Evolutionary conservation across 1,140 invertebrate species (phyloP), one percentile per base, ranked within the genome.

Genomic region (Caenorhabditis tropicalis): DNA sequence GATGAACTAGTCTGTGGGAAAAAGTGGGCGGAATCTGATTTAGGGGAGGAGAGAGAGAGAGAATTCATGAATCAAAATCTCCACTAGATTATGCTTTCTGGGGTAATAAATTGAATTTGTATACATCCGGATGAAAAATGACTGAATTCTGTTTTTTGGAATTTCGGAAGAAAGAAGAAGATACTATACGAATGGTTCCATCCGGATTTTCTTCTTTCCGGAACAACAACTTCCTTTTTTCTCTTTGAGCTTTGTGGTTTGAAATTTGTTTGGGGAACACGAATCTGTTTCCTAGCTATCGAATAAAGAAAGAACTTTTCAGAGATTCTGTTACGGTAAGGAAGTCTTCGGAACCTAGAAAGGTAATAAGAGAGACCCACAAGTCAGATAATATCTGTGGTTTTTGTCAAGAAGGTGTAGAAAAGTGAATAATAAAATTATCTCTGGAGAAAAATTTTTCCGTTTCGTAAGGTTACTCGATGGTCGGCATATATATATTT

Each of bases 1-100:
- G 43, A 43, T 74, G 65, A 74, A 74, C 65, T 74, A 74, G 65
- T 74, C 65, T 74, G 65, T 43, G 36, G 58, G 29, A 74, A 74
- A 74, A 74, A 39, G 65, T 24, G 65, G 65, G 65, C 36, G 65
- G 65, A 74, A 74, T 74, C 65, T 74, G 65, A 74, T 74, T 74
- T 74, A 74, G n/a, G 36, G 21, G 12, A n/a, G 21, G 49, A 51
- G 49, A 74, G 31, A 36, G 21, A 33, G 29, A 74, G 65, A 43
- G 43, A 74, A 43, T 74, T 36, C 19, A 74, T 74, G 36, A 43
- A 74, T 74, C 58, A 4, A 4, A 6, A 6, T 74, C n/a, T 24
- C 29, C n/a, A 43, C 19, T 46, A 5, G 2, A 74, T 21, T 74
- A n/a, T 36, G n/a, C 12, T 10, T 7, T 70, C 3, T 12, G 65